Evolutionary conservation across 2,888 invertebrate genomes (phyloP), one percentile per base, ranked within the genome.

Genomic region (Trilocha varians): DNA sequence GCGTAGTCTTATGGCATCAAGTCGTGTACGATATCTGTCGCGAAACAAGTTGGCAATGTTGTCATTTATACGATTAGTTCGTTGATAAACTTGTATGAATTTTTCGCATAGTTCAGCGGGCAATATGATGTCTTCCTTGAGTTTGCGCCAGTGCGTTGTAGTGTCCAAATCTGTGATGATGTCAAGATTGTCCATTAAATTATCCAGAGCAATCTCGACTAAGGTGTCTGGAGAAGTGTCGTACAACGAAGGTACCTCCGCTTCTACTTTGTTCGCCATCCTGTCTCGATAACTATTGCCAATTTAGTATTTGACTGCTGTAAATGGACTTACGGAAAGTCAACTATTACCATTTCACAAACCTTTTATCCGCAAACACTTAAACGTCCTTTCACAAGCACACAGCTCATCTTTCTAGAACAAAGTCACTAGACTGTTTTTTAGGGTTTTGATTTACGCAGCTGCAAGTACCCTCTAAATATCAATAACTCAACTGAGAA

Each of bases 51-150:
- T 87, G 9, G 93, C 88, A 60, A 94, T 90, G 52, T 85, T 87
- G 55, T 93, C 91, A 60, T 91, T 89, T 13, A 92, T 69, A 16
- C 87, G 84, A 38, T 86, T 73, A 40, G 70, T 77, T 46, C 71
- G 83, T 50, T 90, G 89, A 48, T 88, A 88, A 32, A 85, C 74
- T 43, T 88, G 78, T 11, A 93, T 72, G 43, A 93, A 77, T 55
- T 86, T 88, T 62, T 93, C 93, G 60, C 93, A 92, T 52, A 93
- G 88, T 69, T 92, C 93, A 39, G 88, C 87, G 0, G 93, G 93
- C 18, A 93, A 68, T 38, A 88, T 83, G 41, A 93, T 73, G 42
- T 90, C 90, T 45, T 90, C 87, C 50, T 80, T 85, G 8, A 93
- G 70, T 52, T 75, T 78, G 39, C 74, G 69, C 64, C 85, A 83